A percentile compares a stretch with the other conserved stretches of the same genome.
phyloP scores from a whole-genome alignment of 2,888 invertebrate genomes.

The Drosophila sordidula region DNA sequence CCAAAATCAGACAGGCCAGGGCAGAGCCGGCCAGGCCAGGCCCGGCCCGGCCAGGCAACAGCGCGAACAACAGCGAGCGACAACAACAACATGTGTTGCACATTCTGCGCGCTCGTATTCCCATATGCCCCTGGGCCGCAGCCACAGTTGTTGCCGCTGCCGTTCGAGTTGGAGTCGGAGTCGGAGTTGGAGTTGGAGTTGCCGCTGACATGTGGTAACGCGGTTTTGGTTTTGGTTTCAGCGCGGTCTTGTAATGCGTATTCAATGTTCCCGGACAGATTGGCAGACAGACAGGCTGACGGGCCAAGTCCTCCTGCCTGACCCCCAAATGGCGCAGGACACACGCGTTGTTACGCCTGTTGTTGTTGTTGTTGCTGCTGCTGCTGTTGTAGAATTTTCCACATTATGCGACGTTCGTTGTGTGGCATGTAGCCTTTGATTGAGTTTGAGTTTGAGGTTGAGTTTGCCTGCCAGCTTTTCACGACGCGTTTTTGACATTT shows the following conservation, averaged over 20 bases:
- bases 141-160: conserved; percentile 27
- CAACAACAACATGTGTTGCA: conserved; percentile 78
- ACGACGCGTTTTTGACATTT: conserved; percentile 72
- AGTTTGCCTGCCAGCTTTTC: conserved; percentile 68
- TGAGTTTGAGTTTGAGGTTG: conserved; percentile 55
- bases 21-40: conserved; percentile 27
- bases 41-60: conserved; percentile 28
- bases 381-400: conserved; percentile 59
- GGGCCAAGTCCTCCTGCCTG: conserved; percentile 55
- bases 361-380: conserved; percentile 32
- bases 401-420: conserved; percentile 66
- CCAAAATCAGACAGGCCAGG: conserved; percentile 66
- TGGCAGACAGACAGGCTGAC: conserved; percentile 45
- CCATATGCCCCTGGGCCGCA: conserved; percentile 60
- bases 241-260: conserved; percentile 81
- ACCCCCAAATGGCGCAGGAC: conserved; percentile 75
- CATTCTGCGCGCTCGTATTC: conserved; percentile 64
- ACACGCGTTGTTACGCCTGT: conserved; percentile 61
- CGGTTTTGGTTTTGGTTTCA: conserved; percentile 73
- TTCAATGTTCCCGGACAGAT: conserved; percentile 76
- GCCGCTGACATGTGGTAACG: conserved; percentile 81
- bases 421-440: conserved; percentile 70
- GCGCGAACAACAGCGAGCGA: conserved; percentile 52
- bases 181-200: conserved; percentile 32
- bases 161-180: conserved; percentile 32